Evolutionary conservation across 2,113 vertebrate genomes (phyloP), one percentile per base, ranked within the genome.

Genomic region (Poeciliopsis retropinna): DNA sequence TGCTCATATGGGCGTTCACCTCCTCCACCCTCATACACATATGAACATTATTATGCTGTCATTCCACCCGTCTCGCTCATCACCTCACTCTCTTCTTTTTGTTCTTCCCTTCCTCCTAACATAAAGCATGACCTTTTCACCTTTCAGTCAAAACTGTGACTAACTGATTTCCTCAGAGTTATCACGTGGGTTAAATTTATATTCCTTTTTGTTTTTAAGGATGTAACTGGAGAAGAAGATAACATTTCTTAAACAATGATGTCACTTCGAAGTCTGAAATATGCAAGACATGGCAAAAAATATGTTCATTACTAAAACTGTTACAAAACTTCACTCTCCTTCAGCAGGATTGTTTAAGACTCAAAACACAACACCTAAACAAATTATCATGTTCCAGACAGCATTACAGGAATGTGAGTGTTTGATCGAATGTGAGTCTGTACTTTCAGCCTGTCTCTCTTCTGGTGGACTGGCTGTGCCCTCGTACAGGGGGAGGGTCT

Each of bases 371-470:
- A 19, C 14, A 1, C 15, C 41, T 76, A 85, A 86, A 78, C 75
- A 65, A 27, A 11, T 60, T 30, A 69, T 64, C 75, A 70, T 22
- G 34, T 60, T 73, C 12, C 3, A 12, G 67, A 70, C 73, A 73
- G 62, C 79, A 66, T 75, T 81, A 73, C 69, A 75, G 76, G 62
- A 79, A 27, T 76, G 68, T 34, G 14, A 80, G 73, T 62, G 62
- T 78, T 70, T 86, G 64, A 73, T 80, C 81, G 89, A 84, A 79
- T 88, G 84, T 64, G 64, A 29, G 67, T 80, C 78, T 75, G 71
- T 88, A 76, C 90, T 85, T 90, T 82, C 85, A 80, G 64, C 75
- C 76, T 76, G 60, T 84, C 63, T 87, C 72, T 85, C 74, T 70
- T 88, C 76, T 71, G 83, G 73, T 83, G 79, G 67, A 76, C 75